Base-by-base conservation (phyloP, 2,888 invertebrate genomes). In the Rosalia funebris region DNA sequence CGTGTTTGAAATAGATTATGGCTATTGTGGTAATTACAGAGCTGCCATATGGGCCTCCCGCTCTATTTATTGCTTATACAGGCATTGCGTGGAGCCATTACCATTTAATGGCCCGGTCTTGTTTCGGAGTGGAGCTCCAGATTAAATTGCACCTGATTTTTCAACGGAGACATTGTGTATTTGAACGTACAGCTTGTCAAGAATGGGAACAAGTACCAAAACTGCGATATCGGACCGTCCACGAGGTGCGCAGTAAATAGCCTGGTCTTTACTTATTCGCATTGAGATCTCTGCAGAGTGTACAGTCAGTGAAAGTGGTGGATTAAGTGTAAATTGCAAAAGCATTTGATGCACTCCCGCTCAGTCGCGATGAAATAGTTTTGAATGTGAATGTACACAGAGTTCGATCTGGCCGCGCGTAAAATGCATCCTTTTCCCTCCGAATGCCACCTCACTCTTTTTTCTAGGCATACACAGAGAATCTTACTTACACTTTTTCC, bases 1-100 rank as follows among this genome's bases (percentile, higher is more conserved):
- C 81, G 81, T 81, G 81, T 80, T 77, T 75, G 78, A 80, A 80
- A 81, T 81, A 80, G 80, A 80, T 81, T 79, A 80, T 79, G 79
- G 81, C 78, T 77, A 79, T 79, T 79, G 79, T 75, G 75, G 79
- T 79, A 79, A 81, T 79, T 80, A 79, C 78, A 75, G 69, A 73
- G 77, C 76, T 77, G 77, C 78, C 79, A 78, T 79, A 79, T 79
- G 79, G 77, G 78, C 71, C 74, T 70, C 69, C 68, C 57, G 64
- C 65, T 65, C 66, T 67, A 69, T 69, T 71, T 72, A 66, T 66
- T 68, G 68, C 75, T 69, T 68, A 63, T 70, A 69, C 74, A 73
- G 75, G 72, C 71, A 76, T 77, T 73, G 73, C 76, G 76, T 75
- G 74, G 72, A 71, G 72, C 71, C 73, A 71, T 74, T 75, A 76